phyloP scores from a whole-genome alignment of 2,888 invertebrate species.

The Idaea dimidiata region DNA sequence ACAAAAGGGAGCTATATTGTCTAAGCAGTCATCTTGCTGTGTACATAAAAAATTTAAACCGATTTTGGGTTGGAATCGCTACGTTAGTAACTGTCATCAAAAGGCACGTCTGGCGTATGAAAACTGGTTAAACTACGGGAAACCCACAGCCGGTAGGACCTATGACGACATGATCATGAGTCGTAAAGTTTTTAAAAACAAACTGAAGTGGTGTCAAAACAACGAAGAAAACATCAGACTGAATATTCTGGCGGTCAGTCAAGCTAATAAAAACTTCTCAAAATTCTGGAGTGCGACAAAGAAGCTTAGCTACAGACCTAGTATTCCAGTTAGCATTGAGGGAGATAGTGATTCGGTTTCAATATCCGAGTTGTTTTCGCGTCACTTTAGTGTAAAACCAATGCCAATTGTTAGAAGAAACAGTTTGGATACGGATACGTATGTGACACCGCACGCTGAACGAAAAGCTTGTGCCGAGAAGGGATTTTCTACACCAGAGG shows the following conservation, averaged over 20 bases:
- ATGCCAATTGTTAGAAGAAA: no score
- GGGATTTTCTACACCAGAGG: neutral
- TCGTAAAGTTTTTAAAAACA: slow-evolving; percentile 4
- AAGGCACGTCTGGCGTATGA: neutral
- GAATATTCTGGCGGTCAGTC: slow-evolving; percentile 5
- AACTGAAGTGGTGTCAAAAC: slow-evolving; percentile 6
- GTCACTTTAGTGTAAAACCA: slow-evolving; percentile 7
- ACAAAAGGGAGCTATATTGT: neutral
- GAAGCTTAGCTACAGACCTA: neutral
- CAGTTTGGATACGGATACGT: neutral
- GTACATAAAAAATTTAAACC: neutral
- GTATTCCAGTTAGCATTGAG: neutral
- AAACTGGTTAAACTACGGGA: neutral
- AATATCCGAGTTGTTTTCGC: neutral
- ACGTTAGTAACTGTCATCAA: neutral
- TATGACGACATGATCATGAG: slow-evolving; percentile 2
- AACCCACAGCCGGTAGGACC: neutral
- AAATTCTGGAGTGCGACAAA: slow-evolving; percentile 6
- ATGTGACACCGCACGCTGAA: neutral
- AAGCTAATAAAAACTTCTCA: neutral
- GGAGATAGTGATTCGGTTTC: neutral
- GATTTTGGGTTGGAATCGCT: slow-evolving; percentile 1
- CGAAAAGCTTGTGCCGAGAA: neutral
- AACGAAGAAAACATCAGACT: slow-evolving; percentile 5
- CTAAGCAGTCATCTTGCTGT: neutral